Percentiles rank a stretch among this genome's conserved stretches.
Conservation (phyloP, 2,888 invertebrate genomes). For the Hirtodrosophila histrioides region DNA sequence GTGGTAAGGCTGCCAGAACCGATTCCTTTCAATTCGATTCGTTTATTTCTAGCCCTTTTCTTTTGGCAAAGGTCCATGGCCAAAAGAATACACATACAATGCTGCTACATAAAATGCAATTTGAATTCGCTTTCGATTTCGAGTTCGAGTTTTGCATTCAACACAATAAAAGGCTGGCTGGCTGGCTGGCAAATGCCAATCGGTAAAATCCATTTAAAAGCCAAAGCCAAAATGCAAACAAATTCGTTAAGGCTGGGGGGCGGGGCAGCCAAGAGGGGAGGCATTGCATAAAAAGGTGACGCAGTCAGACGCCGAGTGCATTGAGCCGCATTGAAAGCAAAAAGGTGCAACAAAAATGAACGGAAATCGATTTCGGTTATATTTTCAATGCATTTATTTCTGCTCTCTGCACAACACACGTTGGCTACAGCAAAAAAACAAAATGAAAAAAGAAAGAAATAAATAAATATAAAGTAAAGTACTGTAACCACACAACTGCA, state of each 20-base stretch:
- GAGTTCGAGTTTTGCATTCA: conserved; percentile 31
- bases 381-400: conserved; percentile 33
- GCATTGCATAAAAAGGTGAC: conserved; percentile 55
- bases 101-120: conserved; percentile 26
- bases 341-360: conserved; percentile 36
- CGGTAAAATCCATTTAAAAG: conserved; percentile 57
- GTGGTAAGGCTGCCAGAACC: conserved; percentile 17
- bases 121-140: conserved; percentile 54
- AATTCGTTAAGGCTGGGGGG: neutral
- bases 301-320: conserved; percentile 47
- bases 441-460: conserved; percentile 6
- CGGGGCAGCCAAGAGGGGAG: neutral
- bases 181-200: conserved; percentile 49
- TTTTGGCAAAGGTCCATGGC: conserved; percentile 15
- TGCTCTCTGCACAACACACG: neutral
- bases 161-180: conserved; percentile 36
- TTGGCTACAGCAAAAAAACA: neutral
- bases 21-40: conserved; percentile 18
- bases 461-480: conserved; percentile 4
- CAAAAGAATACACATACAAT: neutral
- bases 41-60: conserved; percentile 26
- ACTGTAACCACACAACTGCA: neutral
- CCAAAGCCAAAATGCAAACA: conserved; percentile 46
- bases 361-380: conserved; percentile 72
- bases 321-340: conserved; percentile 46